Percentiles rank a stretch among this genome's conserved stretches.
phyloP scores from a whole-genome alignment of 2,113 vertebrate genomes.

The Ptychochromis oligacanthus region DNA sequence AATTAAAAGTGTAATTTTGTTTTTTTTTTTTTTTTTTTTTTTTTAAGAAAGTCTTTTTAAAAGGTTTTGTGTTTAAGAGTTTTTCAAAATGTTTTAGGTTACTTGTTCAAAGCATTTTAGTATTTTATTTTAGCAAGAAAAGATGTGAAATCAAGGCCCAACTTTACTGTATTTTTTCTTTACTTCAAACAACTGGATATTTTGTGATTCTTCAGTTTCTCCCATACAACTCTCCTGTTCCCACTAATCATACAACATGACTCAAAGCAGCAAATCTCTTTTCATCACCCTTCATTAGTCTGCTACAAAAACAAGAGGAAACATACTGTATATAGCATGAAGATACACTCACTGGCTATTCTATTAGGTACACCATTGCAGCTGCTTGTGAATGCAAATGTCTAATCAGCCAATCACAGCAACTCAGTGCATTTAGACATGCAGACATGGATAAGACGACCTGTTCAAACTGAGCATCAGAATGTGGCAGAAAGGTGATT shows the following conservation, averaged over 20 bases:
- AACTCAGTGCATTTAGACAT: too few relatives aligned
- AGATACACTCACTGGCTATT: background rate
- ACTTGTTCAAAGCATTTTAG: background rate
- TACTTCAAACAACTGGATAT: background rate
- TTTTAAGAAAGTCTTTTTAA: background rate
- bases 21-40: too few relatives aligned
- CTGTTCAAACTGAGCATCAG: too few relatives aligned
- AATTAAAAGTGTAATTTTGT: too few relatives aligned
- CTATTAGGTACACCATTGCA: too few relatives aligned
- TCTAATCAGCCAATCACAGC: background rate
- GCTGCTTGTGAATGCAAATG: background rate
- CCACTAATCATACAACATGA: background rate
- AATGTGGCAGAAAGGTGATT: too few relatives aligned
- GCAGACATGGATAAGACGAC: too few relatives aligned
- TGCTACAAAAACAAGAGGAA: background rate
- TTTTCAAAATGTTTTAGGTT: fast-evolving
- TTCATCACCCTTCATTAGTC: background rate
- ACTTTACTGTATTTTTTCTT: background rate
- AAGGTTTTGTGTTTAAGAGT: background rate
- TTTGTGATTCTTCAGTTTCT: background rate
- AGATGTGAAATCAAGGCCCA: background rate
- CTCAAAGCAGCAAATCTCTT: background rate
- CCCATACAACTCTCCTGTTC: background rate
- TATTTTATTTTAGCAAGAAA: background rate
- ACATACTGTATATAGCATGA: background rate